Conservation (phyloP, 1,140 invertebrate species). For the Colletes gigas region DNA sequence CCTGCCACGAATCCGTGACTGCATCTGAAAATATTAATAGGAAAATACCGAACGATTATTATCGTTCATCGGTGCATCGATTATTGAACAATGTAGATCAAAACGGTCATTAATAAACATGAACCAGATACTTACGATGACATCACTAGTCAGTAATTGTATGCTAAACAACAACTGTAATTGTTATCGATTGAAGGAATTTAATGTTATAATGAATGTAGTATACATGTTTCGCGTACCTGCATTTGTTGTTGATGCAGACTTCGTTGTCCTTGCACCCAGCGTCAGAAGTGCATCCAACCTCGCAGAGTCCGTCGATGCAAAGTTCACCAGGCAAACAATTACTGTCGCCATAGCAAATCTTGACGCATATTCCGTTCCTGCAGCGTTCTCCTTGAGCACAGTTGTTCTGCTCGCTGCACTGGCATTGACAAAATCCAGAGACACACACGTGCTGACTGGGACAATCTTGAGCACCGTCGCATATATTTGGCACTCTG, state of each 20-base stretch:
- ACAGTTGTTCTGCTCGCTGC: conserved; percentile 86
- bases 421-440: conserved; percentile 88
- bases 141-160: no score
- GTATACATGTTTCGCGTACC: conserved; percentile 67
- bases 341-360: conserved; percentile 94
- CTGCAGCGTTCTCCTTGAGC: conserved; percentile 92
- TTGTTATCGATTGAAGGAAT: no score
- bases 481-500: conserved; percentile 86
- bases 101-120: no score
- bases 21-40: conserved; percentile 80
- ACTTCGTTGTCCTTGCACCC: conserved; percentile 91
- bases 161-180: no score
- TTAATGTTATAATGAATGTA: no score
- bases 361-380: conserved; percentile 89
- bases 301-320: conserved; percentile 89
- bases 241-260: conserved; percentile 91
- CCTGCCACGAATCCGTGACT: conserved; percentile 86
- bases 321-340: conserved; percentile 94
- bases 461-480: conserved; percentile 86
- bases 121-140: no score
- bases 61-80: no score
- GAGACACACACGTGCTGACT: conserved; percentile 87
- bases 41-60: no score
- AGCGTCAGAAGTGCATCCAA: conserved; percentile 90
- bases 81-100: no score